Conservation (phyloP, 2,797 vertebrate species). For the Todus mexicanus region DNA sequence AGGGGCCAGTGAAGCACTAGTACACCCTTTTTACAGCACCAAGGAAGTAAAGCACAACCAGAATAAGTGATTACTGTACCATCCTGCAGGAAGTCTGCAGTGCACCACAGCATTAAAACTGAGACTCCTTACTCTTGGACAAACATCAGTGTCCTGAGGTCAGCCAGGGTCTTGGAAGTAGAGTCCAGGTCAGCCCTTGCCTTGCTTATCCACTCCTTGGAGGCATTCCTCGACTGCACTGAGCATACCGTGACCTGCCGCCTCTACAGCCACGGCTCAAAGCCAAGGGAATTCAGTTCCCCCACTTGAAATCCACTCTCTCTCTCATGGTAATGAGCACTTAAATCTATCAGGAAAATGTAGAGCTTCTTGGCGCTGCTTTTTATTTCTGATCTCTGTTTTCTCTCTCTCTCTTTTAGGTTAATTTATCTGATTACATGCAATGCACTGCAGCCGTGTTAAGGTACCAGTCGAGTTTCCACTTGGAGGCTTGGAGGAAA, state of each 20-base stretch:
- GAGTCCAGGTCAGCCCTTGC: not conserved
- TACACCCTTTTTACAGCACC: not conserved
- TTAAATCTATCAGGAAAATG: slow-evolving; percentile 69
- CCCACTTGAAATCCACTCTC: slow-evolving; percentile 50
- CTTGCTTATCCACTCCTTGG: not conserved
- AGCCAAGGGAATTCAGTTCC: slow-evolving; percentile 49
- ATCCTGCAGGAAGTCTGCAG: not conserved
- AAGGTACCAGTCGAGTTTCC: slow-evolving; percentile 79
- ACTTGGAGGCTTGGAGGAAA: slow-evolving; percentile 79
- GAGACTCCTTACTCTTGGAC: not conserved
- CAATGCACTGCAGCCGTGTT: slow-evolving; percentile 65
- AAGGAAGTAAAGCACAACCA: not conserved
- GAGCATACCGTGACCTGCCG: not conserved
- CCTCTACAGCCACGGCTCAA: not conserved
- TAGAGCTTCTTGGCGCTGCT: slow-evolving; percentile 59
- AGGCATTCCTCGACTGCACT: not conserved
- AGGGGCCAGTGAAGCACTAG: not conserved
- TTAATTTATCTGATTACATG: slow-evolving; percentile 84
- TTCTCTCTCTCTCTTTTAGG: slow-evolving; percentile 68
- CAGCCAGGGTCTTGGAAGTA: not conserved
- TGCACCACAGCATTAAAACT: not conserved
- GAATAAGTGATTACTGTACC: not conserved
- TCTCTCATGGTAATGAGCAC: slow-evolving; percentile 56
- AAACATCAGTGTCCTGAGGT: not conserved
- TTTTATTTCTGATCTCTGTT: slow-evolving; percentile 62